These are phyloP conservation scores for Pleuronectes platessa DNA, from an alignment of 2,113 vertebrate genomes.

Conservation along the genomic window DNA sequence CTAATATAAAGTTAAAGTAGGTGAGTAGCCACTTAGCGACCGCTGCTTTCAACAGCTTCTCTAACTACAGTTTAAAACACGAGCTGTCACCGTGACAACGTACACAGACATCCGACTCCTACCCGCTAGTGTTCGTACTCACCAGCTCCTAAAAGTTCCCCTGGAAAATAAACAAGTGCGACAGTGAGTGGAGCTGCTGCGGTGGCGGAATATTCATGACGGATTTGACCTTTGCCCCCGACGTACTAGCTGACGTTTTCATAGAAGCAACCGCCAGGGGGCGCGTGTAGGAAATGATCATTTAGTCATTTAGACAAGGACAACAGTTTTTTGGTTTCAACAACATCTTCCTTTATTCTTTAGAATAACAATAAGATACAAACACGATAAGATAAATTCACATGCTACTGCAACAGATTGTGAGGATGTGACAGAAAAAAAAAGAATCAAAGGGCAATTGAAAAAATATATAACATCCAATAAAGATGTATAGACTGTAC, in stretches of 20 bases:
- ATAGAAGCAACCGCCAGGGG: constrained; percentile 21
- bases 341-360: no score
- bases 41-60: background rate
- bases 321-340: no score
- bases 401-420: no score
- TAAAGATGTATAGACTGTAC: no score
- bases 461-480: no score
- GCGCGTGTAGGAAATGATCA: background rate
- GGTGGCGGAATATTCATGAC: constrained; percentile 68
- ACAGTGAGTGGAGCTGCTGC: constrained; percentile 50
- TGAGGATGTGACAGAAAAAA: no score
- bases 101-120: rapidly evolving
- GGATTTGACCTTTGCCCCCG: constrained; percentile 69
- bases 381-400: no score
- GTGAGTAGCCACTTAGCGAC: constrained; percentile 40
- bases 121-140: constrained; percentile 3
- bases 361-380: no score
- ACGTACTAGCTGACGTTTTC: constrained; percentile 28
- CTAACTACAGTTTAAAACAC: background rate
- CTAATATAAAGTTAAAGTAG: constrained; percentile 61
- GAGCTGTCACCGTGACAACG: background rate
- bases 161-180: constrained; percentile 73
- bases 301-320: no score
- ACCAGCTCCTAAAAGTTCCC: constrained; percentile 56
- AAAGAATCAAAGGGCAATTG: no score